phyloP scores from a whole-genome alignment of 2,113 vertebrate genomes.

The Macroglossus sobrinus region DNA sequence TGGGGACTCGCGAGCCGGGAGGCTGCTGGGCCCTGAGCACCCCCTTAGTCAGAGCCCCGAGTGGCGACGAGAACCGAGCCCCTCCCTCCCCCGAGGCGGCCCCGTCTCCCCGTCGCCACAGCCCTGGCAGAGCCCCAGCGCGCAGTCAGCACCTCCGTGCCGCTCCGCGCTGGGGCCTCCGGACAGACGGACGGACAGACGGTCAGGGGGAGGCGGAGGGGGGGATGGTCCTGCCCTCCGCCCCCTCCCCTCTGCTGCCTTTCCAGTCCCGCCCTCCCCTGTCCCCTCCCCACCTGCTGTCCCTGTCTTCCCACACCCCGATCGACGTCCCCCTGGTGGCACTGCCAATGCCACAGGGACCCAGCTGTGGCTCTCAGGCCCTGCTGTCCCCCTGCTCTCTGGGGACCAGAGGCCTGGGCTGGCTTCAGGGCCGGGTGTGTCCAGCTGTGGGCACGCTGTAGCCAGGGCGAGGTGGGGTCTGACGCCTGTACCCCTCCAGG shows the following conservation, averaged over 20 bases:
- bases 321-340: not conserved
- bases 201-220: no score
- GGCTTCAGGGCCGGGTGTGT: not conserved
- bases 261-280: no score
- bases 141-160: not conserved
- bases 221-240: not conserved
- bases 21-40: slow-evolving; percentile 43
- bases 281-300: no score
- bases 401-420: not conserved
- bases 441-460: rapidly evolving
- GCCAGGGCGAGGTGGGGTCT: not conserved
- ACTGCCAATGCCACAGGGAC: rapidly evolving
- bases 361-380: rapidly evolving
- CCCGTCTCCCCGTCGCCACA: not conserved
- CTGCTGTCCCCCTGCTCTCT: not conserved
- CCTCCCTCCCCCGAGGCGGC: slow-evolving; percentile 41
- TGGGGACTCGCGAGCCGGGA: not conserved
- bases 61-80: not conserved
- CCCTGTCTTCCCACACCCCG: not conserved
- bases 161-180: not conserved
- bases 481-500: rapidly evolving
- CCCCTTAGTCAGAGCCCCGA: slow-evolving; percentile 54
- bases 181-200: no score
- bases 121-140: not conserved
- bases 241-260: rapidly evolving